Evolutionary conservation across 1,140 invertebrate genomes (phyloP).

Genomic region (Diploscapter pachys): DNA sequence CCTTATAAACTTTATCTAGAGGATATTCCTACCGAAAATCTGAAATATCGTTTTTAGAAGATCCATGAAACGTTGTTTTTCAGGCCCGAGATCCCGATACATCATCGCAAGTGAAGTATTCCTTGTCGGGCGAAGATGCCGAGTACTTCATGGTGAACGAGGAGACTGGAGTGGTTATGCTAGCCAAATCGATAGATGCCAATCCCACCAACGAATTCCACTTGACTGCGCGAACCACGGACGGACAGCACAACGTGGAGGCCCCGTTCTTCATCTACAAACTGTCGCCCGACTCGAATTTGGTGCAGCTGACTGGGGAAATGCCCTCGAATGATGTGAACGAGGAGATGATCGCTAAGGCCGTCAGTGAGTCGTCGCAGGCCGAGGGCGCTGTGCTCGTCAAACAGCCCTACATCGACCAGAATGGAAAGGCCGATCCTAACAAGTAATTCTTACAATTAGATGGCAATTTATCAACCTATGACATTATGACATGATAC

Average conservation of each 20-base stretch:
- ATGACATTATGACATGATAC: not conserved
- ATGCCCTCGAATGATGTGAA: constrained; percentile 39
- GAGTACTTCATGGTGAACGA: constrained; percentile 7
- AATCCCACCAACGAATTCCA: constrained; percentile 16
- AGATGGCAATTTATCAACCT: not conserved
- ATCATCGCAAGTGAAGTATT: constrained; percentile 42
- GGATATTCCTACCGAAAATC: too few species aligned
- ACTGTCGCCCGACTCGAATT: constrained; percentile 46
- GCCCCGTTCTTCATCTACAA: constrained; percentile 42
- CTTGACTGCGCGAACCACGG: constrained; percentile 29
- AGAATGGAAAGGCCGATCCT: constrained; percentile 42
- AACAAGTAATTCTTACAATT: constrained; percentile 39
- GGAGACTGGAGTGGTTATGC: not conserved
- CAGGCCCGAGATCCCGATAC: constrained; percentile 47
- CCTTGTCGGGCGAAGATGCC: constrained; percentile 14
- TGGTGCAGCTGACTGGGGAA: constrained; percentile 43
- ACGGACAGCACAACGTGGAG: constrained; percentile 25
- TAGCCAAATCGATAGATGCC: constrained; percentile 4
- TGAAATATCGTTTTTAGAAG: too few species aligned
- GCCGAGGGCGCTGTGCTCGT: constrained; percentile 43
- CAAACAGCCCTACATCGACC: constrained; percentile 46
- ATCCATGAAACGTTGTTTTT: not conserved
- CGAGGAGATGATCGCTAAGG: constrained; percentile 34
- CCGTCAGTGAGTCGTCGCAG: constrained; percentile 30
- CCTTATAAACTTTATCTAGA: too few species aligned